phyloP scores from a whole-genome alignment of 1,140 invertebrate species.

The Diachasmimorpha longicaudata region DNA sequence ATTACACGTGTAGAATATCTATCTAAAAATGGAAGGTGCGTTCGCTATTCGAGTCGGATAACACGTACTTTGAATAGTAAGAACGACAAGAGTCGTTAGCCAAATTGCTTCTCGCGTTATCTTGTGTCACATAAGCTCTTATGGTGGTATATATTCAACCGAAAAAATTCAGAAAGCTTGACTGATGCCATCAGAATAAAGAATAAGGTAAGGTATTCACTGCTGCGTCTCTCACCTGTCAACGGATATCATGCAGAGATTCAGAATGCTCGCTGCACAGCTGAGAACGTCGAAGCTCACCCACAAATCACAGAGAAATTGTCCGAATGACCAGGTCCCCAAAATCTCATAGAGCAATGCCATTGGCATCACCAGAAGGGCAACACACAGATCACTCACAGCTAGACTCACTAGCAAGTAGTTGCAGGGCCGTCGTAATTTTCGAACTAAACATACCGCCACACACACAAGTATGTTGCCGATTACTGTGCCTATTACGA shows the following conservation, averaged over 20 bases:
- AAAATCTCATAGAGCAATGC: conserved; percentile 82
- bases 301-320: conserved; percentile 85
- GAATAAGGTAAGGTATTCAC: not conserved
- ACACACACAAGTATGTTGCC: conserved; percentile 91
- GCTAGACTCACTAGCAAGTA: conserved; percentile 91
- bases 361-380: conserved; percentile 84
- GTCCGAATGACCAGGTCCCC: conserved; percentile 84
- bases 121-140: not conserved
- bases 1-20: not conserved
- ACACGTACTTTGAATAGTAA: not conserved
- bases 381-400: conserved; percentile 85
- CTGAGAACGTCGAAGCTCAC: conserved; percentile 83
- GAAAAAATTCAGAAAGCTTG: too few relatives aligned
- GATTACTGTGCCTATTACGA: conserved; percentile 82
- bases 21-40: not conserved
- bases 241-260: conserved; percentile 90
- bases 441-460: conserved; percentile 85
- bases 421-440: conserved; percentile 83
- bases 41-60: not conserved
- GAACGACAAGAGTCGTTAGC: not conserved
- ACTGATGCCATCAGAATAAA: too few relatives aligned
- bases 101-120: not conserved
- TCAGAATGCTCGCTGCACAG: conserved; percentile 88
- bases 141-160: not conserved
- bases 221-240: conserved; percentile 64